Evolutionary conservation across 1,140 invertebrate species (phyloP), one percentile per base, ranked within the genome.

Genomic region (Drosophila oshimai): DNA sequence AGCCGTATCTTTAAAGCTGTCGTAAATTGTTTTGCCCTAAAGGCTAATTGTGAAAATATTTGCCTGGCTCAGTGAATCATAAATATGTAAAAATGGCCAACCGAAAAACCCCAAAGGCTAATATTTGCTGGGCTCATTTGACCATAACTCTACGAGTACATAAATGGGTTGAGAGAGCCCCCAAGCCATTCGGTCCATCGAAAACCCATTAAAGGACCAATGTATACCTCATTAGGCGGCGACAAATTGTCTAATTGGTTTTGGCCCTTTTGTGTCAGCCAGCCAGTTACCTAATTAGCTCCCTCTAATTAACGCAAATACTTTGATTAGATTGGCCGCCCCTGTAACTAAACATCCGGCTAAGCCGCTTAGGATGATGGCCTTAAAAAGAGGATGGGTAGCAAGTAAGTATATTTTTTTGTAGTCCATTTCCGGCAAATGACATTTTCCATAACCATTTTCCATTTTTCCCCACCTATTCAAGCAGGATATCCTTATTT

Each of bases 231-330:
- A 47, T 69, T 68, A 70, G 46, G 28, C 29, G 67, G 65, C 51
- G 65, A 58, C 67, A 70, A 70, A 71, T 18, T 57, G 67, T 65
- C 44, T 70, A 70, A 70, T 70, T 70, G 67, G 42, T 55, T 44
- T 70, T 15, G 13, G 29, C 22, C 28, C 22, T 18, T 34, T 62
- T 44, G 46, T 44, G 46, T 18, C 12, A 24, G 33, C 24, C 61
- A 29, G 26, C 15, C 61, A 20, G 20, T 33, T 50, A 65, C 31
- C 60, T 65, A 65, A 65, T 65, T 65, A 62, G 26, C 26, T 29
- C n/a, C 26, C 34, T 26, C 31, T 67, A 39, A 67, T 67, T 65
- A 67, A 67, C 45, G 28, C 44, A 65, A 67, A 67, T 67, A 67
- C 44, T 67, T 65, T 50, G 44, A 67, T 67, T 65, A 41, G 44